A percentile compares a stretch with the other conserved stretches of the same genome.
These are phyloP conservation scores for Sphaerodactylus townsendi DNA, from an alignment of 2,113 vertebrate species.

Conservation along the genomic window DNA sequence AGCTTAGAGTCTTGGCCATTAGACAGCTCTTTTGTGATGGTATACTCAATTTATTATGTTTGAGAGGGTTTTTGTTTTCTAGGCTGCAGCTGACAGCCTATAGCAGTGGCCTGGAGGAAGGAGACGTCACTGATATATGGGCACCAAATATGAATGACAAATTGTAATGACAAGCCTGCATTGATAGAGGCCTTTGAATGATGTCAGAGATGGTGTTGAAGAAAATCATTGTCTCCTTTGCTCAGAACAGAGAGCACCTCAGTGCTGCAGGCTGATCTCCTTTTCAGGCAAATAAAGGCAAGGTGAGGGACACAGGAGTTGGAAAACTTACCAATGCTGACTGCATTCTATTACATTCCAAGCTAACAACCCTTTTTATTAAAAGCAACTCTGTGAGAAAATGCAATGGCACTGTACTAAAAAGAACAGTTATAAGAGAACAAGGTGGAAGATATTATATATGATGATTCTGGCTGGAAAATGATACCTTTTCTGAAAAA, in stretches of 20 bases:
- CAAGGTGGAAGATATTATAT: not conserved
- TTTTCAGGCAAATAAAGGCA: slow-evolving; percentile 14
- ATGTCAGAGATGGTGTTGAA: slow-evolving; percentile 13
- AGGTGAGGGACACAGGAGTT: not conserved
- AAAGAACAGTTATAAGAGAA: not conserved
- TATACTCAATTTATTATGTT: slow-evolving; percentile 25
- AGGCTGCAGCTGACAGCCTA: slow-evolving; percentile 18
- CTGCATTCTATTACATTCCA: not conserved
- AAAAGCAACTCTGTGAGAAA: not conserved
- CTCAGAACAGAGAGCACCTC: not conserved
- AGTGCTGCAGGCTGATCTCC: not conserved
- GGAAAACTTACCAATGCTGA: not conserved
- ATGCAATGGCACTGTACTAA: not conserved
- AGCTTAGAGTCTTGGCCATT: slow-evolving; percentile 42
- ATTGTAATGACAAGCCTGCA: slow-evolving; percentile 5
- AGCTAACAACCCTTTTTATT: rapidly evolving
- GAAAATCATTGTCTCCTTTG: not conserved
- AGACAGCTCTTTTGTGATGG: slow-evolving; percentile 29
- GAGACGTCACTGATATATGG: slow-evolving; percentile 22
- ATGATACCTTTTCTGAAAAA: not conserved
- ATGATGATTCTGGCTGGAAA: not conserved
- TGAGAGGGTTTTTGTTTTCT: slow-evolving; percentile 13
- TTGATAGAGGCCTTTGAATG: not conserved
- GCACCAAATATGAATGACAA: slow-evolving; percentile 25
- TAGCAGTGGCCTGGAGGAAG: slow-evolving; percentile 32